These are phyloP conservation scores for Turdus rufiventris DNA, from an alignment of 2,113 vertebrate genomes.

Conservation along the genomic window DNA sequence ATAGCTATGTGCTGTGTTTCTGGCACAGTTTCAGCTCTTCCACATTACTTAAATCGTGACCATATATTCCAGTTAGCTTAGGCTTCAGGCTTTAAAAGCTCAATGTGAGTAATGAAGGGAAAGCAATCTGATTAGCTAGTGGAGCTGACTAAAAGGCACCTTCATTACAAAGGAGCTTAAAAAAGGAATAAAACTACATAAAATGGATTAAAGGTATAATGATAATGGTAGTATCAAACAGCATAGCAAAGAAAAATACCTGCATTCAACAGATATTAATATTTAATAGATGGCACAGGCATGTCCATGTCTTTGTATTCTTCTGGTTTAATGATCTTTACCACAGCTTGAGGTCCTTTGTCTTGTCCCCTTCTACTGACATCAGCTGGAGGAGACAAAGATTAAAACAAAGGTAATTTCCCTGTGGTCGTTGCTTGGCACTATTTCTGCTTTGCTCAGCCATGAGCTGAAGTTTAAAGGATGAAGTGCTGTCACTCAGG, in stretches of 20 bases:
- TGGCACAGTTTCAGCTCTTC: slow-evolving; percentile 15
- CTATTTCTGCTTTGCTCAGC: slow-evolving; percentile 46
- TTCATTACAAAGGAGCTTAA: background rate
- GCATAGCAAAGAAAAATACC: background rate
- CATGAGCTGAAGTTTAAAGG: background rate
- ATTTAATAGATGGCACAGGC: background rate
- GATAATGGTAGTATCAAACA: background rate
- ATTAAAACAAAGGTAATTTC: slow-evolving; percentile 44
- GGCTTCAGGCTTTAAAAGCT: background rate
- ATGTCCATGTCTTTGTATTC: background rate
- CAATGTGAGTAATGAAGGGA: slow-evolving; percentile 21
- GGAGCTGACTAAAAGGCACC: slow-evolving; percentile 14
- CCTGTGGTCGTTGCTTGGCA: slow-evolving; percentile 14
- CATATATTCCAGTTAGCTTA: background rate
- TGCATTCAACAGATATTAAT: slow-evolving; percentile 14
- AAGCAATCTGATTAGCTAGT: slow-evolving; percentile 12
- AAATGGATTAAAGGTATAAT: background rate
- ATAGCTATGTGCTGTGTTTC: background rate
- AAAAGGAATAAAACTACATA: background rate
- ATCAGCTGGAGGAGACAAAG: slow-evolving; percentile 37
- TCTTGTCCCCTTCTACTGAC: slow-evolving; percentile 34
- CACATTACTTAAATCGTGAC: background rate
- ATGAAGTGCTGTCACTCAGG: slow-evolving; percentile 4
- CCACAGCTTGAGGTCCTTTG: slow-evolving; percentile 49
- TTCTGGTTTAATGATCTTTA: slow-evolving; percentile 39